phyloP scores from a whole-genome alignment of 1,140 invertebrate genomes.

The Bombus affinis region DNA sequence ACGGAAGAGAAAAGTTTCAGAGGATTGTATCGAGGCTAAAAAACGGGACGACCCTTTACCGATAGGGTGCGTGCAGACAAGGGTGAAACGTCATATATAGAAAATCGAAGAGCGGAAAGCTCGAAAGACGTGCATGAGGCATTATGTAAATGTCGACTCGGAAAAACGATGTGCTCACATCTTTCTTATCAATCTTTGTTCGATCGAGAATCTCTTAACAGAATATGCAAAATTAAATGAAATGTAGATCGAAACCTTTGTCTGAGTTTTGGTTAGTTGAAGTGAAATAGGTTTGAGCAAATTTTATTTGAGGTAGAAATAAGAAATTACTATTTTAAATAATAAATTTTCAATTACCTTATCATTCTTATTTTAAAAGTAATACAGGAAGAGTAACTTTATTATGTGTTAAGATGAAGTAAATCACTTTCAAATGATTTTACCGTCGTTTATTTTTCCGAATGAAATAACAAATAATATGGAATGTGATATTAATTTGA shows the following conservation, averaged over 20 bases:
- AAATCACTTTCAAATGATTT: not conserved
- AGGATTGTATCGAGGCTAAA: not conserved
- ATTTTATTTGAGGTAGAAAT: no score
- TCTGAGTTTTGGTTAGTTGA: no score
- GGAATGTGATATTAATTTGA: no score
- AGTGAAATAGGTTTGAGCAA: no score
- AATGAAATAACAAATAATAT: not conserved
- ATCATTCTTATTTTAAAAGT: no score
- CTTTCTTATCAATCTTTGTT: not conserved
- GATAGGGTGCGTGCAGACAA: not conserved
- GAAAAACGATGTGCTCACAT: not conserved
- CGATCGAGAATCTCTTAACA: not conserved
- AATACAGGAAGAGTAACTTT: no score
- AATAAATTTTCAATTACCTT: no score
- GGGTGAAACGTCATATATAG: not conserved
- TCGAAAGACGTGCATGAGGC: no score
- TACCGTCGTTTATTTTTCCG: not conserved
- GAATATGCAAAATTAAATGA: not conserved
- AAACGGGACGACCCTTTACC: not conserved
- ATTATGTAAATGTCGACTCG: constrained; percentile 12
- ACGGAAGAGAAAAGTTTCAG: not conserved
- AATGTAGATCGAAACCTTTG: no score
- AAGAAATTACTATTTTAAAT: no score
- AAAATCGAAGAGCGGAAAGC: not conserved
- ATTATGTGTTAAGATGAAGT: no score